These are phyloP conservation scores for Solen grandis DNA, from an alignment of 1,140 invertebrate species.

Conservation along the genomic window DNA sequence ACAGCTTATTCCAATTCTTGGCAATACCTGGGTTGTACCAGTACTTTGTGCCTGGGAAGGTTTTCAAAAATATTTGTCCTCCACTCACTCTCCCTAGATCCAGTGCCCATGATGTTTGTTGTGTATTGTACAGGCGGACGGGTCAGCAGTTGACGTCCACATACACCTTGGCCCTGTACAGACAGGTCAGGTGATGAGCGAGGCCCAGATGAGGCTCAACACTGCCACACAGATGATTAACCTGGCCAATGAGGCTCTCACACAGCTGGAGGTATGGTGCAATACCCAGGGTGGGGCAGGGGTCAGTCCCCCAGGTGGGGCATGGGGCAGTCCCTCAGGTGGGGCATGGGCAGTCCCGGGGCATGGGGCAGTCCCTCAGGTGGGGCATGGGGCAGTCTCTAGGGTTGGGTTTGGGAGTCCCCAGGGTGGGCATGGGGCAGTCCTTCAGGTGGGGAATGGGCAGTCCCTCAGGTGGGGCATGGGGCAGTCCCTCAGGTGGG, in stretches of 20 bases:
- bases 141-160: conserved; percentile 80
- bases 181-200: conserved; percentile 67
- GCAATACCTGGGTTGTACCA: too few relatives aligned
- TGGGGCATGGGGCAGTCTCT: too few relatives aligned
- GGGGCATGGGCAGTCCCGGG: neutral
- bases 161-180: conserved; percentile 79
- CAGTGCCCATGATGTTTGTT: neutral
- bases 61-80: neutral
- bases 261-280: conserved; percentile 72
- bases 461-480: neutral
- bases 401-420: too few relatives aligned
- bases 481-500: neutral
- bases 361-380: too few relatives aligned
- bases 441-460: conserved; percentile 74
- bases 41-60: too few relatives aligned
- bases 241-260: conserved; percentile 72
- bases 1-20: too few relatives aligned
- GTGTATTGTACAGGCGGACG: conserved; percentile 74
- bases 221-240: conserved; percentile 74
- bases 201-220: conserved; percentile 76
- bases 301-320: neutral
- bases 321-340: neutral
- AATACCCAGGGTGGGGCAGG: neutral
- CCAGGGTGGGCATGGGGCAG: too few relatives aligned
- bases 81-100: conserved; percentile 10